A percentile compares a stretch with the other conserved stretches of the same genome.
Conservation (phyloP, 1,140 invertebrate genomes). For the Triops longicaudatus region DNA sequence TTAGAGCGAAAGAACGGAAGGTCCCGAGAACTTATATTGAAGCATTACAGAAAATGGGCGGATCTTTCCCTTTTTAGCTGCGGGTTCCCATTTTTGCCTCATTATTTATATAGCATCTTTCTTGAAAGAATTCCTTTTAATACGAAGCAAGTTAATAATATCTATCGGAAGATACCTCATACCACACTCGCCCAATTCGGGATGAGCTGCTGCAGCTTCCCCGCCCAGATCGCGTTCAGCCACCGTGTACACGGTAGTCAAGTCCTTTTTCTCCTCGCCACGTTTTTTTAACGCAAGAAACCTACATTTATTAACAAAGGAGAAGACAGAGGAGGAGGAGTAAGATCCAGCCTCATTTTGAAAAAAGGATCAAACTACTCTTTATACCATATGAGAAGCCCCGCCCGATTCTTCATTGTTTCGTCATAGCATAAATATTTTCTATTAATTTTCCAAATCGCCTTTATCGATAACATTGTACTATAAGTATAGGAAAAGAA, state of each 20-base stretch:
- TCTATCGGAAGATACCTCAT: background rate
- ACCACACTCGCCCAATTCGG: background rate
- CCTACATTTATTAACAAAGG: too few species aligned
- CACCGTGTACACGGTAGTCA: conserved; percentile 2
- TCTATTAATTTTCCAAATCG: background rate
- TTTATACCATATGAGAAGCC: too few species aligned
- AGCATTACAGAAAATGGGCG: background rate
- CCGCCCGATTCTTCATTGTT: background rate
- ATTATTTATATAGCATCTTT: too few species aligned
- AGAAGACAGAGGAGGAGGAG: too few species aligned
- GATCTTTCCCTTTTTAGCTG: background rate
- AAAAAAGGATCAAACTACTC: too few species aligned
- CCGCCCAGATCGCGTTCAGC: conserved; percentile 9
- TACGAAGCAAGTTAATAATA: too few species aligned
- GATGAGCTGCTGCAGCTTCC: background rate
- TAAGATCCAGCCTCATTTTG: too few species aligned
- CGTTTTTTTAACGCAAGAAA: too few species aligned
- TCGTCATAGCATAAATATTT: background rate
- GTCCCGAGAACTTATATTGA: background rate
- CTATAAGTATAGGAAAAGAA: background rate
- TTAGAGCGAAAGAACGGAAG: background rate
- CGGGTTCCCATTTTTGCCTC: too few species aligned
- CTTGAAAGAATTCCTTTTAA: too few species aligned
- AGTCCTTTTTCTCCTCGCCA: background rate
- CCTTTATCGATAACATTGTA: conserved; percentile 13